Evolutionary conservation across 2,888 invertebrate genomes (phyloP).

Genomic region (Cheilosia vernalis): DNA sequence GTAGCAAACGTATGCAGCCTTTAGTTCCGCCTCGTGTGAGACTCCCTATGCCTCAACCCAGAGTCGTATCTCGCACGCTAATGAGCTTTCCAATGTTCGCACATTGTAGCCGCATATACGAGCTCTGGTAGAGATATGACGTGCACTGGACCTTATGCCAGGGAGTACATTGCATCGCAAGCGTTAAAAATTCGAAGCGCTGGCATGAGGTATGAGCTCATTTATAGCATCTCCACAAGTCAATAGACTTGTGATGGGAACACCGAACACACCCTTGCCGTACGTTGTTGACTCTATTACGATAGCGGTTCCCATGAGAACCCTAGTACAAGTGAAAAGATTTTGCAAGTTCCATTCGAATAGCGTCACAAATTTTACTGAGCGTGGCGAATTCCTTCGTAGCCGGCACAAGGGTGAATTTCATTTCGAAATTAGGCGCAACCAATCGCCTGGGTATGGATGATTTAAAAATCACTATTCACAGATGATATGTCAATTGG

Average conservation of each 20-base stretch:
- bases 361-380: constrained; percentile 81
- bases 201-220: constrained; percentile 19
- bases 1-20: constrained; percentile 76
- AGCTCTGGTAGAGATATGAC: constrained; percentile 23
- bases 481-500: constrained; percentile 71
- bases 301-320: constrained; percentile 63
- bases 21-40: constrained; percentile 74
- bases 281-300: constrained; percentile 61
- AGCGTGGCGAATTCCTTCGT: constrained; percentile 81
- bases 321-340: constrained; percentile 38
- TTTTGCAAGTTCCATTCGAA: constrained; percentile 66
- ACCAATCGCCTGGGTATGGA: constrained; percentile 52
- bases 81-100: constrained; percentile 73
- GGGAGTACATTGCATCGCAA: constrained; percentile 29
- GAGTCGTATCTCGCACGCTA: constrained; percentile 55
- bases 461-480: constrained; percentile 68
- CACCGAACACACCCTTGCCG: constrained; percentile 53
- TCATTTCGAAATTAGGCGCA: constrained; percentile 66
- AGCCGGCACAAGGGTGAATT: constrained; percentile 67
- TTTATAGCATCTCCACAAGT: constrained; percentile 32
- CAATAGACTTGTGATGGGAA: constrained; percentile 17
- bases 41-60: constrained; percentile 25
- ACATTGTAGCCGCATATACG: constrained; percentile 43
- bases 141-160: constrained; percentile 45
- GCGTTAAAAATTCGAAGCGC: constrained; percentile 63